Conservation (phyloP, 2,888 invertebrate genomes). For the Perizoma flavofasciatum region DNA sequence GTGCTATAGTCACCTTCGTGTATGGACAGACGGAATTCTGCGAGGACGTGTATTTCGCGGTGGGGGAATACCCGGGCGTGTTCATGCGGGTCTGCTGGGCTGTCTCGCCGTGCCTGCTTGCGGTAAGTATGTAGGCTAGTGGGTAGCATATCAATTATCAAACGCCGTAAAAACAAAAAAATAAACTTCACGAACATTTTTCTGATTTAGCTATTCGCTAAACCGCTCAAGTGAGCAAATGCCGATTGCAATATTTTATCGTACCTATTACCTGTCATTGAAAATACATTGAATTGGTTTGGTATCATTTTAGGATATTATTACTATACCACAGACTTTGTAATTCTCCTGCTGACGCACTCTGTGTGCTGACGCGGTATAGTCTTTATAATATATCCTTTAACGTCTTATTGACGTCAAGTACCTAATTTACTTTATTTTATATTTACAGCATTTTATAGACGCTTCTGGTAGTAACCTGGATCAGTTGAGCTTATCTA, state of each 20-base stretch:
- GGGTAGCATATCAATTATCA: too few relatives aligned
- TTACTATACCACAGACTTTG: too few relatives aligned
- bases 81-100: conserved; percentile 73
- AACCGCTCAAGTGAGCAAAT: conserved; percentile 38
- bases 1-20: conserved; percentile 57
- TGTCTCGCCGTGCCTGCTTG: conserved; percentile 55
- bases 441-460: too few relatives aligned
- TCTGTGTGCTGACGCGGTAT: too few relatives aligned
- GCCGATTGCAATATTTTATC: conserved; percentile 34
- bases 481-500: too few relatives aligned
- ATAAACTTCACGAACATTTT: conserved; percentile 17
- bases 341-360: too few relatives aligned
- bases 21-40: conserved; percentile 74
- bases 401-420: too few relatives aligned
- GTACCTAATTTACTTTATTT: too few relatives aligned
- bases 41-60: conserved; percentile 68
- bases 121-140: conserved; percentile 46
- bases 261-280: conserved; percentile 9
- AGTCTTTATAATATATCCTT: too few relatives aligned
- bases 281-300: too few relatives aligned
- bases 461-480: too few relatives aligned
- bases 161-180: conserved; percentile 3
- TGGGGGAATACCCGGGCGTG: conserved; percentile 70
- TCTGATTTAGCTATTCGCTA: conserved; percentile 39
- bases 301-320: too few relatives aligned